Percentiles rank a stretch among this genome's conserved stretches.
These are phyloP conservation scores for Neogale vison DNA, from an alignment of 2,113 vertebrate species.

Conservation along the genomic window DNA sequence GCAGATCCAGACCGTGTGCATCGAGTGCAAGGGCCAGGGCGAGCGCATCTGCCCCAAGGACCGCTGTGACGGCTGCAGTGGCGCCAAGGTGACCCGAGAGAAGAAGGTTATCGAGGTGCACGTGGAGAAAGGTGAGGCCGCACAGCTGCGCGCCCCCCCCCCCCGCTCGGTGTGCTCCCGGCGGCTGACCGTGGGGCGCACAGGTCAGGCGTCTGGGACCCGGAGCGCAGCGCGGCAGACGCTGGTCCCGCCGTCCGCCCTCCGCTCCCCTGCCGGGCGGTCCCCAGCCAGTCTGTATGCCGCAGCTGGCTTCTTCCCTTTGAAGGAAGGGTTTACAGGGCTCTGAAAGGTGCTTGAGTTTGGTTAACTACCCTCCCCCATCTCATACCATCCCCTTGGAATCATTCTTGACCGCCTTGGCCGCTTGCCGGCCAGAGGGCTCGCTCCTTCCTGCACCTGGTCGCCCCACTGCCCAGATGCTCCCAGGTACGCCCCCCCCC, in stretches of 20 bases:
- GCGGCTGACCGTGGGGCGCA: not conserved
- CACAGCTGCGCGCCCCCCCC: accelerated
- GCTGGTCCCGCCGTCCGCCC: not conserved
- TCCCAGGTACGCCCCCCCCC: not conserved
- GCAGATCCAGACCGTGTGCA: constrained; percentile 95
- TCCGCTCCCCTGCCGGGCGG: too few relatives aligned
- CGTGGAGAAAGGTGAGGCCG: constrained; percentile 93
- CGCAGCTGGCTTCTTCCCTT: not conserved
- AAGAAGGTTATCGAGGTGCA: constrained; percentile 98
- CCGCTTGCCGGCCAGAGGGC: not conserved
- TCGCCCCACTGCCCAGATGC: not conserved
- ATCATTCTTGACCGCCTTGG: not conserved
- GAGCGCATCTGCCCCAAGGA: constrained; percentile 95
- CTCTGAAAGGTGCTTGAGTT: not conserved
- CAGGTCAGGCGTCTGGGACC: not conserved
- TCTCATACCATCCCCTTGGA: not conserved
- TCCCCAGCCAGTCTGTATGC: not conserved
- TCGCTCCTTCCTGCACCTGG: not conserved
- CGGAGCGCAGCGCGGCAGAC: not conserved
- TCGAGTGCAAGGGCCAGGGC: constrained; percentile 95
- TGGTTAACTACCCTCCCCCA: not conserved
- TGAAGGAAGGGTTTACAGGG: not conserved
- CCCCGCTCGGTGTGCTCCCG: not conserved
- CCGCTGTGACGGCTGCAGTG: constrained; percentile 94
- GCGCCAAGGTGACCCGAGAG: constrained; percentile 94